Percentiles rank a stretch among this genome's conserved stretches.
These are phyloP conservation scores for Dolichallabes microphthalmus DNA, from an alignment of 2,113 vertebrate genomes.

Conservation along the genomic window DNA sequence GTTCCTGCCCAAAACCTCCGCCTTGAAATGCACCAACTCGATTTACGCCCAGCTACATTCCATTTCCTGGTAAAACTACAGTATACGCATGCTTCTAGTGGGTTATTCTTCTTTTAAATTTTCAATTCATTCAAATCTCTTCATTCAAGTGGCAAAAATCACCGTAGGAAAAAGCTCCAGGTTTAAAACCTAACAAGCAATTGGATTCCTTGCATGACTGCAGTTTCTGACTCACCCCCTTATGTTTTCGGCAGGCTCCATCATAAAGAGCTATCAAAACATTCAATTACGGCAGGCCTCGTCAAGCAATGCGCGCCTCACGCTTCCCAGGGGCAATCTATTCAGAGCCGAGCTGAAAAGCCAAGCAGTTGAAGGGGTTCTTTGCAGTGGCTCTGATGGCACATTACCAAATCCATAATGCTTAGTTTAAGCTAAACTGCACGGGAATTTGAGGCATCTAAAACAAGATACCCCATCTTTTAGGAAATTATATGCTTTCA, in stretches of 20 bases:
- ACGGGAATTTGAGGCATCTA: constrained; percentile 32
- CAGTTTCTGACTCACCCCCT: constrained; percentile 10
- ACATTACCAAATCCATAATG: constrained; percentile 35
- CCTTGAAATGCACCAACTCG: constrained; percentile 25
- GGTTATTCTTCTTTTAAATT: constrained; percentile 11
- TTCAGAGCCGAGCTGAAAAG: constrained; percentile 45
- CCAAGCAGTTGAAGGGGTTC: constrained; percentile 17
- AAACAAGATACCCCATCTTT: constrained; percentile 14
- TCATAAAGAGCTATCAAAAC: constrained; percentile 48
- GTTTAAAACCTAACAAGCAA: constrained; percentile 22
- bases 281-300: constrained; percentile 51
- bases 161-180: constrained; percentile 9
- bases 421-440: constrained; percentile 21
- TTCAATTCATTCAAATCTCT: constrained; percentile 22
- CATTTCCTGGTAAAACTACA: constrained; percentile 32
- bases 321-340: constrained; percentile 48
- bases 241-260: constrained; percentile 6
- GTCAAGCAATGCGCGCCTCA: constrained; percentile 44
- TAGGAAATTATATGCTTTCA: background rate
- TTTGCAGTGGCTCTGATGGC: constrained; percentile 31
- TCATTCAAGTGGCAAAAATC: constrained; percentile 18
- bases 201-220: constrained; percentile 27
- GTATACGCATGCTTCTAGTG: background rate
- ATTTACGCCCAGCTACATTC: constrained; percentile 43
- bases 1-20: constrained; percentile 55